Evolutionary conservation across 2,888 invertebrate species (phyloP).

Genomic region (Ommatoiulus sabulosus): DNA sequence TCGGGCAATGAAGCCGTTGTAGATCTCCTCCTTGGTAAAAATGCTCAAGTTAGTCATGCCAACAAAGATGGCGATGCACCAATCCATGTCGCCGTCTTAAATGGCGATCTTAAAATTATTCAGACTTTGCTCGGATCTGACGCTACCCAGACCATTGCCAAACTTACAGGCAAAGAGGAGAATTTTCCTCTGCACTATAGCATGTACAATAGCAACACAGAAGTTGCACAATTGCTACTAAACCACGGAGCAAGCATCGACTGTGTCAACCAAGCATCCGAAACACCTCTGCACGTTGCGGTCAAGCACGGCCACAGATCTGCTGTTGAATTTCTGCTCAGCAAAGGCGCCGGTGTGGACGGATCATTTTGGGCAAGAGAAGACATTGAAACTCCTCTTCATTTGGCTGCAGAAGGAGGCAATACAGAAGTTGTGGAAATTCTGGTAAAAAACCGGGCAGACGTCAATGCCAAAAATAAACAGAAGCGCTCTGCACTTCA

Average conservation of each 20-base stretch:
- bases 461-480: conserved; percentile 70
- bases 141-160: no score
- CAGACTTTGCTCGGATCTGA: no score
- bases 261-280: not conserved
- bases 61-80: not conserved
- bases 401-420: not conserved
- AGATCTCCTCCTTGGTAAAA: not conserved
- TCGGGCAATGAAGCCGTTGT: not conserved
- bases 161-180: not conserved
- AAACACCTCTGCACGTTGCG: not conserved
- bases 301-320: not conserved
- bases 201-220: not conserved
- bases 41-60: not conserved
- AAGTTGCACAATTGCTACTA: not conserved
- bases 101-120: not conserved
- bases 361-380: not conserved
- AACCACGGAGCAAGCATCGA: not conserved
- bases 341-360: not conserved
- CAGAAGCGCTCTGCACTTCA: conserved; percentile 52
- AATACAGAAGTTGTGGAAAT: not conserved
- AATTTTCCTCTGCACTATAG: not conserved
- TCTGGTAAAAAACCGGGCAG: conserved; percentile 71
- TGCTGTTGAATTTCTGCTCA: not conserved
- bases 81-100: not conserved
- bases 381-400: conserved; percentile 23